phyloP scores from a whole-genome alignment of 2,888 invertebrate species.

The Spisula subtruncata region DNA sequence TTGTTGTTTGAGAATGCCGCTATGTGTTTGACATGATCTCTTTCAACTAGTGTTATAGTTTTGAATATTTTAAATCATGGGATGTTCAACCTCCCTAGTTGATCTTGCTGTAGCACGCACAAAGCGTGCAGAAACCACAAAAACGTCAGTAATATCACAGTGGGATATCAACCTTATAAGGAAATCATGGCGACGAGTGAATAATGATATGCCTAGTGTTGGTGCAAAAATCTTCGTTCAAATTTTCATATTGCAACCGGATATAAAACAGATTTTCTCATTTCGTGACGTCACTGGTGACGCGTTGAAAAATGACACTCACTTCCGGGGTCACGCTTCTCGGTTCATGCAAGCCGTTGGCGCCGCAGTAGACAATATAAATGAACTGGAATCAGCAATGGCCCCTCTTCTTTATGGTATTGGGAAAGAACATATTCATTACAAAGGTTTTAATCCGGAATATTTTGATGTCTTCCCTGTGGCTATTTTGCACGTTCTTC shows the following conservation, averaged over 20 bases:
- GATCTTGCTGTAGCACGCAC: not conserved
- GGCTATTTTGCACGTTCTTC: conserved; percentile 78
- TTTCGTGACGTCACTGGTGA: conserved; percentile 77
- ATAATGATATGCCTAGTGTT: conserved; percentile 73
- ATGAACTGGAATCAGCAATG: conserved; percentile 75
- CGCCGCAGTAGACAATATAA: conserved; percentile 81
- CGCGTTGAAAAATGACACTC: conserved; percentile 69
- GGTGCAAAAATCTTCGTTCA: conserved; percentile 79
- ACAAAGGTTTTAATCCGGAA: conserved; percentile 79
- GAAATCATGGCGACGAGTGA: conserved; percentile 77
- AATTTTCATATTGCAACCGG: conserved; percentile 79
- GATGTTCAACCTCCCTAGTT: not conserved
- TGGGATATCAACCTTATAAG: conserved; percentile 67
- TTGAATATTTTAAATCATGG: not conserved
- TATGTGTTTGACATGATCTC: not conserved
- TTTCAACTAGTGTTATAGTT: not conserved
- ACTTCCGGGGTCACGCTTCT: conserved; percentile 81
- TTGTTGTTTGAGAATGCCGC: not conserved
- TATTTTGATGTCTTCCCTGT: conserved; percentile 80
- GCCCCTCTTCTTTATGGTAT: conserved; percentile 77
- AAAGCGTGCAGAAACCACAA: not conserved
- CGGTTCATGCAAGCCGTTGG: conserved; percentile 85
- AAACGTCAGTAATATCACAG: conserved; percentile 17
- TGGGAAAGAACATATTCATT: conserved; percentile 79
- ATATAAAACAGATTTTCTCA: conserved; percentile 81